phyloP scores from a whole-genome alignment of 2,797 vertebrate genomes.

The Bothrops alternatus region DNA sequence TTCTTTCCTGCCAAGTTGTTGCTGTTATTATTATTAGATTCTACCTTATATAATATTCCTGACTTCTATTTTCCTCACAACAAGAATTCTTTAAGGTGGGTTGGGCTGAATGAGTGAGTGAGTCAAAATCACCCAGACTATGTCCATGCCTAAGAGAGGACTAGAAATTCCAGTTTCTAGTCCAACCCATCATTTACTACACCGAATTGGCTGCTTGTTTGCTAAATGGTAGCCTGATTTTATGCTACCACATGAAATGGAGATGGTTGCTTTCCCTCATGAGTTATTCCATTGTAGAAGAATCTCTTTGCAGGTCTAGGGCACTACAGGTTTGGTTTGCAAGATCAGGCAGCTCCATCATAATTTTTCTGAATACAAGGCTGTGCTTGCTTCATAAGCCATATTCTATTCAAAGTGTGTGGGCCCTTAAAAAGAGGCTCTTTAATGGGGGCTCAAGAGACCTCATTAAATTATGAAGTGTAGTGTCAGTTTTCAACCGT shows the following conservation, averaged over 20 bases:
- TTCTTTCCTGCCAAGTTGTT: not conserved
- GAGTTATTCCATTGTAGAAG: not conserved
- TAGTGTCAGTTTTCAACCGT: conserved; percentile 58
- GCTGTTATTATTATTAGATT: not conserved
- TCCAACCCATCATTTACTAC: not conserved
- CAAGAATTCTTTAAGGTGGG: not conserved
- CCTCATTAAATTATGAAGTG: conserved; percentile 68
- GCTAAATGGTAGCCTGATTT: not conserved
- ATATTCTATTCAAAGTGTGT: conserved; percentile 40
- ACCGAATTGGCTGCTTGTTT: not conserved
- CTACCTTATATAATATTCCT: not conserved
- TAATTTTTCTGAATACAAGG: conserved; percentile 49
- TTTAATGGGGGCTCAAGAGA: conserved; percentile 55
- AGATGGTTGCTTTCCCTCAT: not conserved
- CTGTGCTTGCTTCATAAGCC: conserved; percentile 58
- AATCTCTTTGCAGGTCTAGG: not conserved
- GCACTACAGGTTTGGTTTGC: not conserved
- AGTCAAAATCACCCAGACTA: not conserved
- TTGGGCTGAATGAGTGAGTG: not conserved
- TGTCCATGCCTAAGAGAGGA: not conserved
- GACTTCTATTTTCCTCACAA: not conserved
- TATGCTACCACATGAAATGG: not conserved
- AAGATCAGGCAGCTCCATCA: conserved; percentile 2
- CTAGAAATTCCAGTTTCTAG: not conserved
- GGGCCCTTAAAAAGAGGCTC: conserved; percentile 40